These are phyloP conservation scores for Sipunculus nudus DNA, from an alignment of 2,888 invertebrate species.

Conservation along the genomic window DNA sequence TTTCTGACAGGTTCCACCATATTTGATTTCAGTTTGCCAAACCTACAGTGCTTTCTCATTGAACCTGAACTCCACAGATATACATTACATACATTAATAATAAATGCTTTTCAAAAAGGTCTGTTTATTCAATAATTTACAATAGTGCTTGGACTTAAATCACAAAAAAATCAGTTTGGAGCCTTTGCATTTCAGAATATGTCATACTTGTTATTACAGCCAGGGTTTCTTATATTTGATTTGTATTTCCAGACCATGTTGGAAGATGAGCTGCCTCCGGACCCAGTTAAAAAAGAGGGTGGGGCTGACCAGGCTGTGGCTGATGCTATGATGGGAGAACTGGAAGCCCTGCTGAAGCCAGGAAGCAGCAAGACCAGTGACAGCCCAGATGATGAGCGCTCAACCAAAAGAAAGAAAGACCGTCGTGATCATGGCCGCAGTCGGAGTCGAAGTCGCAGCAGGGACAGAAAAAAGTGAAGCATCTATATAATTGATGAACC, in stretches of 20 bases:
- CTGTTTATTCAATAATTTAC: too few species aligned
- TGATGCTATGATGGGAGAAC: slow-evolving; percentile 65
- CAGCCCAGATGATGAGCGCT: slow-evolving; percentile 7
- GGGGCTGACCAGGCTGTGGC: slow-evolving; percentile 51
- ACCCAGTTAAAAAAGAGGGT: slow-evolving; percentile 28
- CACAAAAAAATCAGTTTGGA: too few species aligned
- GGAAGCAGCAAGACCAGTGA: slow-evolving; percentile 2
- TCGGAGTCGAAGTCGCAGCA: slow-evolving; percentile 43
- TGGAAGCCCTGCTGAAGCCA: slow-evolving; percentile 63
- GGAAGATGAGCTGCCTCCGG: slow-evolving; percentile 34
- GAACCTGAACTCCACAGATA: too few species aligned
- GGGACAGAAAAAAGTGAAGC: slow-evolving; percentile 37
- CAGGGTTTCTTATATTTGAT: background rate
- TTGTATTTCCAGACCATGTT: slow-evolving; percentile 41
- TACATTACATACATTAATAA: too few species aligned
- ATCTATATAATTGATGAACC: too few species aligned
- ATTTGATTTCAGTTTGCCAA: too few species aligned
- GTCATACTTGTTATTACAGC: too few species aligned
- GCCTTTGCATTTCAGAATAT: too few species aligned
- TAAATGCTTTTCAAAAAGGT: too few species aligned
- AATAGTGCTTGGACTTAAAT: too few species aligned
- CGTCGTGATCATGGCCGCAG: slow-evolving; percentile 24
- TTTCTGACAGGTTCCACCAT: too few species aligned
- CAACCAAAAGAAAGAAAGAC: slow-evolving; percentile 8
- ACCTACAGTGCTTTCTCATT: too few species aligned